Conservation (phyloP, 2,113 vertebrate species). For the Megalops atlanticus region DNA sequence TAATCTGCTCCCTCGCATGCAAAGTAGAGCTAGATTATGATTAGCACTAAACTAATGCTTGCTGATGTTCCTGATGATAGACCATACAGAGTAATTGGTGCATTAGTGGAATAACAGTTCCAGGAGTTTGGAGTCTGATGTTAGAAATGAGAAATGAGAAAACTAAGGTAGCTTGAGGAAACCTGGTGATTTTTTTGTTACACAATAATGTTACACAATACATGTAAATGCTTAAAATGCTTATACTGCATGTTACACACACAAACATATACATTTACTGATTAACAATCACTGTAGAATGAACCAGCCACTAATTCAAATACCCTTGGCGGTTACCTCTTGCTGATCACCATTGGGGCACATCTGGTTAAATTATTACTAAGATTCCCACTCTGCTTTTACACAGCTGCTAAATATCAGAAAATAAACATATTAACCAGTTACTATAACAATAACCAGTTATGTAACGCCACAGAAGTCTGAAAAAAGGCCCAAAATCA, state of each 20-base stretch:
- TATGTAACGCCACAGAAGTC: neutral
- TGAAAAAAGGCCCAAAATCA: neutral
- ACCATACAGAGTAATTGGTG: neutral
- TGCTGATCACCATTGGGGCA: too few relatives aligned
- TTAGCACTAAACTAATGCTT: conserved; percentile 32
- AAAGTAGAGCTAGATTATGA: conserved; percentile 34
- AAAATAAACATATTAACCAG: conserved; percentile 8
- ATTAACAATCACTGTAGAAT: neutral
- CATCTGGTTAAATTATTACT: neutral
- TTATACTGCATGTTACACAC: too few relatives aligned
- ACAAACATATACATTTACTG: too few relatives aligned
- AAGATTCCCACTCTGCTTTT: too few relatives aligned
- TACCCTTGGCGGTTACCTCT: too few relatives aligned
- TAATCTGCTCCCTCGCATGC: conserved; percentile 33
- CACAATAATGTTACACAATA: too few relatives aligned
- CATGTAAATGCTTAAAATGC: too few relatives aligned
- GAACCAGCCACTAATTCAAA: neutral
- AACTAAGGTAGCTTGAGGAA: too few relatives aligned
- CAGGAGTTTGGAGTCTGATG: neutral
- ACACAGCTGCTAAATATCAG: too few relatives aligned
- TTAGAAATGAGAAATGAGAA: too few relatives aligned
- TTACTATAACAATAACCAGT: neutral
- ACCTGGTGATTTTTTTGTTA: too few relatives aligned
- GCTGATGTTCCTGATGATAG: conserved; percentile 25
- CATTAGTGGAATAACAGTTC: neutral